These are phyloP conservation scores for Eristalis tenax DNA, from an alignment of 2,888 invertebrate species.

Conservation along the genomic window DNA sequence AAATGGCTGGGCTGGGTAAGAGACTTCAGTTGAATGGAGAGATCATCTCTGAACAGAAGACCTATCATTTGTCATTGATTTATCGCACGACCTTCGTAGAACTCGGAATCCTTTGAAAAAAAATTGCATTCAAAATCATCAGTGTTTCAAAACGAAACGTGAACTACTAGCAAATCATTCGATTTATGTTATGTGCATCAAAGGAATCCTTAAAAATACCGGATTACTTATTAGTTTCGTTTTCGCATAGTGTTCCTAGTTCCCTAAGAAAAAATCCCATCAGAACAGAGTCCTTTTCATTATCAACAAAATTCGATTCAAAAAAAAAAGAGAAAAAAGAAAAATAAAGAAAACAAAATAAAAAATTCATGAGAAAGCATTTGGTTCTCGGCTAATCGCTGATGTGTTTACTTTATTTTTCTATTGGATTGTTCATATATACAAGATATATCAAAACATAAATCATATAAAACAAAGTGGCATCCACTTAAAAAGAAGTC, in stretches of 20 bases:
- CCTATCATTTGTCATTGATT: too few species aligned
- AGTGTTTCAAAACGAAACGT: too few species aligned
- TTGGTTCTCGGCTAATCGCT: constrained; percentile 69
- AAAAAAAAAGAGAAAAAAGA: not conserved
- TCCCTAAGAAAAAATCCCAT: not conserved
- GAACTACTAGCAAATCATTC: too few species aligned
- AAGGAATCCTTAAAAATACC: constrained; percentile 45
- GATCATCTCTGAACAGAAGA: too few species aligned
- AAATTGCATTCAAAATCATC: too few species aligned
- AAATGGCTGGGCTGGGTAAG: too few species aligned
- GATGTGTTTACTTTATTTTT: constrained; percentile 12
- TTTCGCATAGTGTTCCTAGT: constrained; percentile 5
- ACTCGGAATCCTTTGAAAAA: too few species aligned
- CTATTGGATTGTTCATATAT: not conserved
- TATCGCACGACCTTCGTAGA: too few species aligned
- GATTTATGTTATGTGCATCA: too few species aligned
- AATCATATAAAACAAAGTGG: not conserved
- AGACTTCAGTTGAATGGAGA: too few species aligned
- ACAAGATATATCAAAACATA: constrained; percentile 25
- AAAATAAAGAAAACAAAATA: not conserved
- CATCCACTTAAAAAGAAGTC: constrained; percentile 9
- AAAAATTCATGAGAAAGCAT: not conserved
- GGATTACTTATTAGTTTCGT: constrained; percentile 43
- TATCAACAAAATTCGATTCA: not conserved
- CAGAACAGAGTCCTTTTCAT: not conserved